Base-by-base conservation (phyloP, 2,797 vertebrate genomes). In the Euthynnus affinis region DNA sequence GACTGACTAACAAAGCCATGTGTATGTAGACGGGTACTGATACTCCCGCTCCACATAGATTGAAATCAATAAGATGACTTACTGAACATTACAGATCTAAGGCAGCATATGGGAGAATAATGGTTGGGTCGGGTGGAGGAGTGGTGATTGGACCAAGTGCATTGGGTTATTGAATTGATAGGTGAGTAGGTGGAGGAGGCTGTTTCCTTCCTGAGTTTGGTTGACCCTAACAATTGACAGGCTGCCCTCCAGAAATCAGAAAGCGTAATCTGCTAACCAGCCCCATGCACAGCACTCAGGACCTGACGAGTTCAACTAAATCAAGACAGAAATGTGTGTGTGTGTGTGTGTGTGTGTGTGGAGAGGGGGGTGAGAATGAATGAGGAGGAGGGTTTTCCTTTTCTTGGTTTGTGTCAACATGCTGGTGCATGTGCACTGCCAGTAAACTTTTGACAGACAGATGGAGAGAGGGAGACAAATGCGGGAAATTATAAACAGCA, bases 181-280 rank as follows among this genome's bases (percentile, higher is more conserved):
- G 84, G 69, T 84, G 75, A 90, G 86, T 74, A 78, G 86, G 80
- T 78, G 87, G 77, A 79, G 83, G 83, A 78, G 82, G 82, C 58
- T 12, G 53, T 91, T 92, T 91, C 91, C 89, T 93, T 92, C 88
- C 89, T 87, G 86, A 89, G 84, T 85, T 90, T 86, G 76, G 83
- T 73, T 91, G 90, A 92, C 92, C 90, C 89, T 86, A 89, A 85
- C 46, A 27, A 91, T 88, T 34, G 74, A 84, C 84, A 81, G 71
- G 78, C 66, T 81, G 81, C 72, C 82, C 89, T 89, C 71, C 56
- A 76, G 70, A 88, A 87, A 85, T 87, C 77, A 85, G 56, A 82
- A 69, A 58, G 59, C 5, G 3, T n/a, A 55, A 86, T 84, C 76
- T 73, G 77, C 67, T 91, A 90, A 90, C 78, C 14, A 59, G 49